A percentile compares a stretch with the other conserved stretches of the same genome.
These are phyloP conservation scores for Holothuria leucospilota DNA, from an alignment of 53 echinoderm and acorn worm genomes.

Conservation along the genomic window DNA sequence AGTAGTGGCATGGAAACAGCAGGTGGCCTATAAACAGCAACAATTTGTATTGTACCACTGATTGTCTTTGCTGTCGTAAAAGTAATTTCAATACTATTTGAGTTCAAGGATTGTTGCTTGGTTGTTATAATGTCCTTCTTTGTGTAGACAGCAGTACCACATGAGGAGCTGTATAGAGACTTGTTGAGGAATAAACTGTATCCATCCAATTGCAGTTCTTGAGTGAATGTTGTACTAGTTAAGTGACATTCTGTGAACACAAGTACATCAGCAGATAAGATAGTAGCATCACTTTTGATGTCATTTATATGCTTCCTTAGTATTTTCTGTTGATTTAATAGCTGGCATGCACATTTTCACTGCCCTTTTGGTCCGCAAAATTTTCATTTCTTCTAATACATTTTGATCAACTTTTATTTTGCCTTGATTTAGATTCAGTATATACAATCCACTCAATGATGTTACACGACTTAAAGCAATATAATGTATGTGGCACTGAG, in stretches of 20 bases:
- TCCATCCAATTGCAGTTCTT: not conserved
- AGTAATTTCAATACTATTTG: too few species aligned
- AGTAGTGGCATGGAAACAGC: too few species aligned
- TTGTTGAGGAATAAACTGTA: not conserved
- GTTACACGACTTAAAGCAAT: constrained; percentile 53
- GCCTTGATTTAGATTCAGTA: not conserved
- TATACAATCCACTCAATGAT: constrained; percentile 25
- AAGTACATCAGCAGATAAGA: constrained; percentile 34
- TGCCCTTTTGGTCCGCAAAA: too few species aligned
- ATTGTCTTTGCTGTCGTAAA: too few species aligned
- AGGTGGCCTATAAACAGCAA: too few species aligned
- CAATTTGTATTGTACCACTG: too few species aligned
- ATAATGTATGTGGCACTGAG: constrained; percentile 27
- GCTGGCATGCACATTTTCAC: not conserved
- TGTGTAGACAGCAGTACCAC: too few species aligned
- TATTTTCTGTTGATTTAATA: not conserved
- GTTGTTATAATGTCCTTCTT: too few species aligned
- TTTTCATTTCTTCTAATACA: constrained; percentile 50
- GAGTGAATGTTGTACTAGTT: too few species aligned
- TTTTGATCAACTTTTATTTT: constrained; percentile 43
- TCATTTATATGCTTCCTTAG: not conserved
- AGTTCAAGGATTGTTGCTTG: too few species aligned
- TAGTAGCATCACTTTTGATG: not conserved
- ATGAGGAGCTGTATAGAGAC: too few species aligned
- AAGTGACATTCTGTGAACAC: constrained; percentile 31